phyloP scores from a whole-genome alignment of 2,888 invertebrate species.

The Sisyra terminalis region DNA sequence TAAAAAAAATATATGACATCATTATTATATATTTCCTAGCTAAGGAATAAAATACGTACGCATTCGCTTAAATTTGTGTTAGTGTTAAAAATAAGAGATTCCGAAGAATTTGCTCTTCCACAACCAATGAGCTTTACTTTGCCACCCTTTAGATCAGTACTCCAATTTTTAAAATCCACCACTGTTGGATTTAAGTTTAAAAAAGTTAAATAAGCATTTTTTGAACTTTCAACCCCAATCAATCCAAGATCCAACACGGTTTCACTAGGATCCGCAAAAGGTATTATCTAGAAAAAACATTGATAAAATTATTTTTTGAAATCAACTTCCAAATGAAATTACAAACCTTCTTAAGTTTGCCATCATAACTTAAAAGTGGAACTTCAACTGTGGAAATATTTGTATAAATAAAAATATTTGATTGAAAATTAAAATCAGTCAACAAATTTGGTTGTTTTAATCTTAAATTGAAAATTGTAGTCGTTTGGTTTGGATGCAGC shows the following conservation, averaged over 20 bases:
- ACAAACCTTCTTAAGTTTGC: slow-evolving; percentile 42
- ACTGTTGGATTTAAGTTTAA: slow-evolving; percentile 61
- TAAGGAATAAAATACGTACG: slow-evolving; percentile 17
- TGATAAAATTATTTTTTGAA: background rate
- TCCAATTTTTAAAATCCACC: slow-evolving; percentile 41
- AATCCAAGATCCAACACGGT: slow-evolving; percentile 41
- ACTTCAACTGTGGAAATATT: slow-evolving; percentile 57
- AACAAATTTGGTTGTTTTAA: slow-evolving; percentile 31
- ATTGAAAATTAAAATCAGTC: slow-evolving; percentile 38
- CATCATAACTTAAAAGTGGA: slow-evolving; percentile 56
- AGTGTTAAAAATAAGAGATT: slow-evolving; percentile 22
- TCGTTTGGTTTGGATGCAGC: slow-evolving; percentile 38
- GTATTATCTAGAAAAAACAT: slow-evolving; percentile 12
- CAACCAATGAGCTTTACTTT: slow-evolving; percentile 44
- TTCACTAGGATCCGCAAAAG: slow-evolving; percentile 4
- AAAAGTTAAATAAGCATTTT: slow-evolving; percentile 53
- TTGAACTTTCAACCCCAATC: slow-evolving; percentile 42
- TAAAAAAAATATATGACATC: slow-evolving; percentile 13
- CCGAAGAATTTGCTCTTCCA: slow-evolving; percentile 27
- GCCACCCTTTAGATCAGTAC: slow-evolving; percentile 39
- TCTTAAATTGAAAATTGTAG: slow-evolving; percentile 37
- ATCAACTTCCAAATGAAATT: background rate
- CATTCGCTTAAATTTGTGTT: slow-evolving; percentile 25
- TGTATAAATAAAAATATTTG: slow-evolving; percentile 47
- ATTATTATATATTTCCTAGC: background rate